phyloP scores from a whole-genome alignment of 2,888 invertebrate species.

The Pristionchus mayeri region DNA sequence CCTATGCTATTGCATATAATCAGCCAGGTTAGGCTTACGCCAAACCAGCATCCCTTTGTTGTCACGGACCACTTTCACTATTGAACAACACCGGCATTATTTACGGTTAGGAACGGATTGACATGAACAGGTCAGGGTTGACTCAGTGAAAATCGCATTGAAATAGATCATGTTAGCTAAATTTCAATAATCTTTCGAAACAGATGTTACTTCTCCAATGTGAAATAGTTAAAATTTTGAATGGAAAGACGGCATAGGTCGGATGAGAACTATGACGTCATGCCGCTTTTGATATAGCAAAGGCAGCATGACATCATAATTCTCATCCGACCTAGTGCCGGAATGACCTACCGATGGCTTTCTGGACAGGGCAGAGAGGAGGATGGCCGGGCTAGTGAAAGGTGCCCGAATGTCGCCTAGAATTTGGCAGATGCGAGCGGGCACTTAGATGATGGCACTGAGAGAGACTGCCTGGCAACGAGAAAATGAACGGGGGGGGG shows the following conservation, averaged over 20 bases:
- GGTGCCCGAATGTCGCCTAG: neutral
- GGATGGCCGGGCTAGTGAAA: neutral
- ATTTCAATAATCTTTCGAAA: too few relatives aligned
- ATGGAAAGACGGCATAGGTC: neutral
- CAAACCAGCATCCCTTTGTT: neutral
- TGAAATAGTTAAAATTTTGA: neutral
- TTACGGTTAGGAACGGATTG: neutral
- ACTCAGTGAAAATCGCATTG: too few relatives aligned
- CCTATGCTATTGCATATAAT: too few relatives aligned
- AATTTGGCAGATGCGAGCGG: neutral
- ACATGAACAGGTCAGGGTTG: neutral
- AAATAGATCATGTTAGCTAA: too few relatives aligned
- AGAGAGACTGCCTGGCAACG: neutral
- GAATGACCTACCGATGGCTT: neutral
- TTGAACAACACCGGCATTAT: neutral
- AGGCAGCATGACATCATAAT: too few relatives aligned
- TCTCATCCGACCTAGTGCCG: too few relatives aligned
- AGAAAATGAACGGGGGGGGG: neutral
- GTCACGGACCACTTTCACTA: neutral
- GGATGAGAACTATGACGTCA: too few relatives aligned
- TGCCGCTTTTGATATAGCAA: too few relatives aligned
- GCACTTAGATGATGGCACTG: slow-evolving; percentile 12
- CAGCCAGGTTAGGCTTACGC: neutral
- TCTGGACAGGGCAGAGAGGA: neutral
- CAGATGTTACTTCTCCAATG: too few relatives aligned